These are phyloP conservation scores for Callyntrura sp. DNA, from an alignment of 2,888 invertebrate species.

Conservation along the genomic window DNA sequence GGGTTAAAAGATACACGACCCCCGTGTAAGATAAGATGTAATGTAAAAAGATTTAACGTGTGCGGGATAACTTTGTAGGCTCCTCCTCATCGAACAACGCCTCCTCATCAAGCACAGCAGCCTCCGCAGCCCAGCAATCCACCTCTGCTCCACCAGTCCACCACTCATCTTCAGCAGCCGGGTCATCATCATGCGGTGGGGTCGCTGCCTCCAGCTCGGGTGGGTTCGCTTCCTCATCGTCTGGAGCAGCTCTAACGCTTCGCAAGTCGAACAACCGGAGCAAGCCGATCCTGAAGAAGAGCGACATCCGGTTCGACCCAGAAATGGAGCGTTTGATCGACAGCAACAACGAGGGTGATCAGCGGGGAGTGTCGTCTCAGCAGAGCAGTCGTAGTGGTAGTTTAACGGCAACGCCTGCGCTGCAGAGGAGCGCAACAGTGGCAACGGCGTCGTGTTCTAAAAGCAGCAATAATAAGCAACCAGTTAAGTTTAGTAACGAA, in stretches of 20 bases:
- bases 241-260: conserved; percentile 64
- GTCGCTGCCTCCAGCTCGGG: conserved; percentile 46
- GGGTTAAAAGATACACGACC: no score
- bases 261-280: conserved; percentile 66
- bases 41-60: no score
- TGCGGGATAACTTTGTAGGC: background rate
- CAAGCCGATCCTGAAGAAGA: conserved; percentile 81
- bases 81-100: conserved; percentile 42
- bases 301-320: conserved; percentile 87
- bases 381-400: conserved; percentile 80
- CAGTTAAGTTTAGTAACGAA: conserved; percentile 78
- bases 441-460: conserved; percentile 77
- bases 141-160: conserved; percentile 30
- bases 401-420: conserved; percentile 77
- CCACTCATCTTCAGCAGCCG: background rate
- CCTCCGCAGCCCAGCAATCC: conserved; percentile 12
- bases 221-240: conserved; percentile 75
- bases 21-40: no score
- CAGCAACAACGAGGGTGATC: conserved; percentile 60
- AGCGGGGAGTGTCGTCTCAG: conserved; percentile 73
- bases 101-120: conserved; percentile 47
- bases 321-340: conserved; percentile 89
- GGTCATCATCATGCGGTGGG: background rate
- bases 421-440: conserved; percentile 84
- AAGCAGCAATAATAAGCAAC: conserved; percentile 70